Base-by-base conservation (phyloP, 1,140 invertebrate genomes). In the Mylabris phalerata region DNA sequence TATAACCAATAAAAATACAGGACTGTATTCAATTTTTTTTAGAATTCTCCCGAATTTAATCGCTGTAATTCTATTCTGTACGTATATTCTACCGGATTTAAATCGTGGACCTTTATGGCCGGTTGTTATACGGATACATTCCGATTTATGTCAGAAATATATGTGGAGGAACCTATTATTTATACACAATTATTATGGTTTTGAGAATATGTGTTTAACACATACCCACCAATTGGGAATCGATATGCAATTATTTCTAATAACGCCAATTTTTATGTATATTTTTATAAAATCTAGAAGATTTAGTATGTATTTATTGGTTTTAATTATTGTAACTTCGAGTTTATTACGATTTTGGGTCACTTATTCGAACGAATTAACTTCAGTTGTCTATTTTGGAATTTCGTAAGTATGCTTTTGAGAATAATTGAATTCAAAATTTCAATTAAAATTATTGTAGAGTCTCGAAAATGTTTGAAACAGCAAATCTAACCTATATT, bases 171-270 rank as follows among this genome's bases (percentile, higher is more conserved):
- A 80, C 59, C 76, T 82, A 48, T 70, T 82, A 4, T 81, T 81
- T 57, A 79, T 82, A 49, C 81, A 82, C 58, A 82, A 82, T 62
- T 81, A 79, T 66, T 80, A 79, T 64, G 80, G 80, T n/a, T 82
- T 82, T 62, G 77, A 81, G 65, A 76, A 79, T 60, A 82, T 82
- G 83, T 87, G 85, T 64, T 68, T 87, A 11, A 86, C 84, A 1
- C 84, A 87, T 52, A 87, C 84, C 0, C 85, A 87, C 70, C 85
- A 87, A 59, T 50, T 93, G 54, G 89, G 90, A 7, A 92, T 92
- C 65, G 91, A 94, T 66, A 90, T 88, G 54, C 89, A 92, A 75
- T 76, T 93, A 9, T 92, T 91, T 67, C 70, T 83, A 0, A 65
- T 88, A 3, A 84, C 88, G 0, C 87, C 89, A 0, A 50, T 91